These are phyloP conservation scores for Parotia lawesii DNA, from an alignment of 2,113 vertebrate species.

Conservation along the genomic window DNA sequence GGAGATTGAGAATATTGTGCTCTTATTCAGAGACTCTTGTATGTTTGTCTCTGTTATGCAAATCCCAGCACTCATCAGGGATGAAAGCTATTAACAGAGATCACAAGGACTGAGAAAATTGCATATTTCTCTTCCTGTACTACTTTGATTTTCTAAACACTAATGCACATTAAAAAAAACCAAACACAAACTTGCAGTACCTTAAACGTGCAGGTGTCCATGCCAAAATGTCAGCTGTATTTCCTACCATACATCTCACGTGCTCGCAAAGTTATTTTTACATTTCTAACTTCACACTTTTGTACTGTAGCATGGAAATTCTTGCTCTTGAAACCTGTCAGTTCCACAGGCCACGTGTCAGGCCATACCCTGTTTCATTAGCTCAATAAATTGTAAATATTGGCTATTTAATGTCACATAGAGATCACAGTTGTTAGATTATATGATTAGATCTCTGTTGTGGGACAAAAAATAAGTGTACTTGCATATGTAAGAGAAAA, in stretches of 20 bases:
- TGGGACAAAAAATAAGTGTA: neutral
- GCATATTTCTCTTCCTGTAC: neutral
- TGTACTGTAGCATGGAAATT: neutral
- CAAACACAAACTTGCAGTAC: neutral
- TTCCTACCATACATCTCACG: neutral
- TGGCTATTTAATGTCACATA: neutral
- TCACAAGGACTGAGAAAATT: constrained; percentile 10
- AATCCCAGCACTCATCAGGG: constrained; percentile 8
- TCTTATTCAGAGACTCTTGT: neutral
- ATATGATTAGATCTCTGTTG: neutral
- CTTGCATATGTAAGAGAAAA: neutral
- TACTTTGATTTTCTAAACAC: neutral
- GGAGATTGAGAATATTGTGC: neutral
- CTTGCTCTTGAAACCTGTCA: neutral
- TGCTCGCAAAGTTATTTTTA: neutral
- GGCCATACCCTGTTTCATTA: neutral
- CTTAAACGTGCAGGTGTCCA: neutral
- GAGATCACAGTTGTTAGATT: neutral
- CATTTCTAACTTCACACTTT: neutral
- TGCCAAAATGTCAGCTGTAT: neutral
- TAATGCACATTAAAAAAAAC: neutral
- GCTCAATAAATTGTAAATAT: neutral
- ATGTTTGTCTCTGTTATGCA: constrained; percentile 29
- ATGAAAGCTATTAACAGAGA: constrained; percentile 26
- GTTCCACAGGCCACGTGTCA: neutral